Percentiles rank a stretch among this genome's conserved stretches.
Evolutionary conservation across 2,113 vertebrate genomes (phyloP).

Genomic region (Bucco capensis): DNA sequence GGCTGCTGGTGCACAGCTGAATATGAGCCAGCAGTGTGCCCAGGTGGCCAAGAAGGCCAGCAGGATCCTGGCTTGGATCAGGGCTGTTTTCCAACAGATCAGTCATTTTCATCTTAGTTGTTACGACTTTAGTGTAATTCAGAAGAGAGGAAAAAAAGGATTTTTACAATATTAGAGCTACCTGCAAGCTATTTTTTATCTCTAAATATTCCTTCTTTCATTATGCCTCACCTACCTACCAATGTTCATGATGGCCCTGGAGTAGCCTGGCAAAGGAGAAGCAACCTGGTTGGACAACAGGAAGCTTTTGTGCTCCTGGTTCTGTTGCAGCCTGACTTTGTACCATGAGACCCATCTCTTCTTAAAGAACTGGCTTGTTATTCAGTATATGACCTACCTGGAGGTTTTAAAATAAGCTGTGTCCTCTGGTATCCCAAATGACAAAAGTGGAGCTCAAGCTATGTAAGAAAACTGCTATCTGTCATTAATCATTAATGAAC

Average conservation of each 20-base stretch:
- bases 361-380: too few relatives aligned
- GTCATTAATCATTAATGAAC: neutral
- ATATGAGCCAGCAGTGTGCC: too few relatives aligned
- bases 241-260: neutral
- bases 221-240: neutral
- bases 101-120: rapidly evolving
- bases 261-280: neutral
- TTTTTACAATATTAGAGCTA: neutral
- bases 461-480: neutral
- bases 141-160: too few relatives aligned
- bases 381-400: too few relatives aligned
- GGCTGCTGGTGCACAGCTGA: too few relatives aligned
- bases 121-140: neutral
- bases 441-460: neutral
- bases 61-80: too few relatives aligned
- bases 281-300: too few relatives aligned
- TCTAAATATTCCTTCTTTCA: neutral
- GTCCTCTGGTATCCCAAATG: neutral
- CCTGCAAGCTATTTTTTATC: neutral
- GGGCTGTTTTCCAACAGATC: too few relatives aligned
- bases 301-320: rapidly evolving
- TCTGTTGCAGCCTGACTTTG: neutral
- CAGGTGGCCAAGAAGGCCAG: too few relatives aligned
- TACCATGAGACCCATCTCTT: rapidly evolving
- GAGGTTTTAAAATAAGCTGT: neutral